Evolutionary conservation across 2,113 vertebrate species (phyloP).

Genomic region (Rhabdornis inornatus): DNA sequence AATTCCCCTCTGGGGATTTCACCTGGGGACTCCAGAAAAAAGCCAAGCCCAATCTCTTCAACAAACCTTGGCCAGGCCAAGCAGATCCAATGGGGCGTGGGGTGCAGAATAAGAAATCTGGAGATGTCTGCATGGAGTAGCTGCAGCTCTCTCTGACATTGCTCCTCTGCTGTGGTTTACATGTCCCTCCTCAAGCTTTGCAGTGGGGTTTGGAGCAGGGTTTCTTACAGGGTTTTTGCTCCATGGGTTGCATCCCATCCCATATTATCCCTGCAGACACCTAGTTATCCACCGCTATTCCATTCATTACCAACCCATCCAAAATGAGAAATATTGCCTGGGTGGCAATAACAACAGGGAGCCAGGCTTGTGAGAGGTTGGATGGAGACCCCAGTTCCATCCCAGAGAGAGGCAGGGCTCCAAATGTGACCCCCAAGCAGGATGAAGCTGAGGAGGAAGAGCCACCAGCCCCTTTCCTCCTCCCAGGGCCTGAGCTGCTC

Average conservation of each 20-base stretch:
- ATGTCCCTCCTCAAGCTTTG: background rate
- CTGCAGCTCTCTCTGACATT: background rate
- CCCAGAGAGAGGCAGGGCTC: background rate
- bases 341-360: background rate
- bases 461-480: background rate
- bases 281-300: background rate
- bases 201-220: background rate
- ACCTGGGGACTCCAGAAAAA: background rate
- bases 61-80: background rate
- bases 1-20: background rate
- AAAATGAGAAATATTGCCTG: background rate
- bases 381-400: background rate
- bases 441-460: background rate
- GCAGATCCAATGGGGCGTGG: rapidly evolving
- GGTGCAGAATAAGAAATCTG: background rate
- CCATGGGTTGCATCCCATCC: background rate
- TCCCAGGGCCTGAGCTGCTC: background rate
- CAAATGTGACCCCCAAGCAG: rapidly evolving
- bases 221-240: background rate
- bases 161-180: background rate
- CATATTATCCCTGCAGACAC: rapidly evolving
- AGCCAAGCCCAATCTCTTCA: background rate
- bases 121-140: background rate
- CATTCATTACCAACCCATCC: background rate
- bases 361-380: background rate